Evolutionary conservation across 1,140 invertebrate species (phyloP).

Genomic region (Tetramorium simillimum): DNA sequence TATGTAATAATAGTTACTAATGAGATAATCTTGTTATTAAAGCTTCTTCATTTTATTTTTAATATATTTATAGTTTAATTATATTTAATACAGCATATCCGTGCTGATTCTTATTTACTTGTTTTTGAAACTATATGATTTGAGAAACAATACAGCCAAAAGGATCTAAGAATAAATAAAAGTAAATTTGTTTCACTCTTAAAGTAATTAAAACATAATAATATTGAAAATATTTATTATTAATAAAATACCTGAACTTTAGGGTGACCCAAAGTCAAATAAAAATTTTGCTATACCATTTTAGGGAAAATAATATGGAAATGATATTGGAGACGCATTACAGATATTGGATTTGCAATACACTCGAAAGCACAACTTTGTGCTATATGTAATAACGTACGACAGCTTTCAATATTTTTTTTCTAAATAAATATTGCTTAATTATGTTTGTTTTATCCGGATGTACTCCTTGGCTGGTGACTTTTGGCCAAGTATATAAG

Average conservation of each 20-base stretch:
- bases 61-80: conserved; percentile 1
- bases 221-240: not conserved
- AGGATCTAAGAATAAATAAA: not conserved
- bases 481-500: not conserved
- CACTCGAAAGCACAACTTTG: not conserved
- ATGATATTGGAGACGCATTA: not conserved
- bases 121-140: not conserved
- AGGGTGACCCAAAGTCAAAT: not conserved
- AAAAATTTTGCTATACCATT: not conserved
- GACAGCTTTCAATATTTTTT: not conserved
- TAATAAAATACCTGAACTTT: conserved; percentile 2
- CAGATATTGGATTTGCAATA: not conserved
- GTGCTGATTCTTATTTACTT: not conserved
- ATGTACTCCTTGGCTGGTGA: not conserved
- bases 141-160: not conserved
- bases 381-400: not conserved
- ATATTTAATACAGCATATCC: not conserved
- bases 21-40: not conserved
- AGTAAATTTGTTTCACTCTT: not conserved
- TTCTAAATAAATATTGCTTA: not conserved
- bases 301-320: not conserved
- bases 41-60: not conserved
- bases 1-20: conserved; percentile 11
- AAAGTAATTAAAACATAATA: not conserved
- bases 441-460: conserved; percentile 6